Conservation (phyloP, 2,113 vertebrate species). For the Nesospiza acunhae region DNA sequence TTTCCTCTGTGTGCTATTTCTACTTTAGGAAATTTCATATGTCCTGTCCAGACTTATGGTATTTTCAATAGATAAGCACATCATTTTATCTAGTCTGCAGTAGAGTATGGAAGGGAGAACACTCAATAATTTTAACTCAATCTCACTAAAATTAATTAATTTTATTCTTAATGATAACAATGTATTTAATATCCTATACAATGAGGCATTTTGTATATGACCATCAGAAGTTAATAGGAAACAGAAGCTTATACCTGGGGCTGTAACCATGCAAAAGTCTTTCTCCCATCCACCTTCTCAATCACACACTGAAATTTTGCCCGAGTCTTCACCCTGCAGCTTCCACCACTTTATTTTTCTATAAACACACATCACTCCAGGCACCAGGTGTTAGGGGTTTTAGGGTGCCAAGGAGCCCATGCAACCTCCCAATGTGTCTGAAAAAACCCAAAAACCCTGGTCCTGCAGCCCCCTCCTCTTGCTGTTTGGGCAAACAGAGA, state of each 20-base stretch:
- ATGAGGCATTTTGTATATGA: neutral
- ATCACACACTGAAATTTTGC: neutral
- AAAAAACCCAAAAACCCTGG: neutral
- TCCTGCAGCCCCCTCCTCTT: neutral
- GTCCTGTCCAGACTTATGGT: neutral
- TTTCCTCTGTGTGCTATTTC: neutral
- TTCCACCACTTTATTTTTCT: neutral
- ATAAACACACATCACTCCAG: neutral
- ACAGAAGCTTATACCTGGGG: neutral
- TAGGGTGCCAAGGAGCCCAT: neutral
- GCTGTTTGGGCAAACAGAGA: neutral
- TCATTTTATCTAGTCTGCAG: neutral
- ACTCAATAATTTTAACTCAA: neutral
- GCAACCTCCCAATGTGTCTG: rapidly evolving
- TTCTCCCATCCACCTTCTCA: neutral
- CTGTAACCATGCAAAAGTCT: neutral
- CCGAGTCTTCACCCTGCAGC: neutral
- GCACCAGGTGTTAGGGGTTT: neutral
- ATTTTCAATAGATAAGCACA: constrained; percentile 9
- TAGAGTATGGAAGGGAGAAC: neutral
- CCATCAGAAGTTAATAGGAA: neutral
- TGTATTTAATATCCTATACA: constrained; percentile 8
- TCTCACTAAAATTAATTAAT: neutral
- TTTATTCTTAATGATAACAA: neutral
- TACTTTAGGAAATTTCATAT: neutral